phyloP scores from a whole-genome alignment of 2,797 vertebrate species.

The Hydrophis major region DNA sequence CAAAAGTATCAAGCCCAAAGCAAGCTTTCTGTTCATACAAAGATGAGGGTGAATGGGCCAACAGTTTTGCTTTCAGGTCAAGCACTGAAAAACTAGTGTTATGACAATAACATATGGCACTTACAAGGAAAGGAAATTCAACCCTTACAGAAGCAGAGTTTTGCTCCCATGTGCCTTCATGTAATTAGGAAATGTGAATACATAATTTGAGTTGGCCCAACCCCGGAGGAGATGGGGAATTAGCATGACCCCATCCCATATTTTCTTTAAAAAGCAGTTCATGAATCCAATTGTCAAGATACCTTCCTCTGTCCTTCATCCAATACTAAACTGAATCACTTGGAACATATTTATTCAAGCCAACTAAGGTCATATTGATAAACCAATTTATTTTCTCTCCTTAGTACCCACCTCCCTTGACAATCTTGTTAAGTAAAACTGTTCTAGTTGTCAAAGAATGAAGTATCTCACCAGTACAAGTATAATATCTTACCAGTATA shows the following conservation, averaged over 20 bases:
- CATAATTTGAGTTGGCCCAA: not conserved
- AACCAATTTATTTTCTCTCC: not conserved
- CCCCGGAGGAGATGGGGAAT: not conserved
- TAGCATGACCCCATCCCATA: not conserved
- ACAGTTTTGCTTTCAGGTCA: conserved; percentile 27
- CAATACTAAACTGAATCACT: not conserved
- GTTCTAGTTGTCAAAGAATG: not conserved
- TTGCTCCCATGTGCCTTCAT: not conserved
- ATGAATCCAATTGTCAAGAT: not conserved
- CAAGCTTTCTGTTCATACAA: conserved; percentile 33
- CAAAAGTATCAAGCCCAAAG: conserved; percentile 31
- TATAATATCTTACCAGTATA: not conserved
- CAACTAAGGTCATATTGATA: not conserved
- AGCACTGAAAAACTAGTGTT: conserved; percentile 9
- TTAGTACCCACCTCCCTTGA: not conserved
- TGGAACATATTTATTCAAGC: not conserved
- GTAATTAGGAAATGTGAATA: not conserved
- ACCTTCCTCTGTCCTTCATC: not conserved
- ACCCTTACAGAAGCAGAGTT: not conserved
- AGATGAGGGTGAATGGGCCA: conserved; percentile 4
- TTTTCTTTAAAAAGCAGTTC: not conserved
- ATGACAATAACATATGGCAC: conserved; percentile 13
- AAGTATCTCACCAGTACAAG: not conserved
- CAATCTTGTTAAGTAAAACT: not conserved
- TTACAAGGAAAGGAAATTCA: conserved; percentile 21